phyloP scores from a whole-genome alignment of 2,113 vertebrate species.

The Sylvietta virens region DNA sequence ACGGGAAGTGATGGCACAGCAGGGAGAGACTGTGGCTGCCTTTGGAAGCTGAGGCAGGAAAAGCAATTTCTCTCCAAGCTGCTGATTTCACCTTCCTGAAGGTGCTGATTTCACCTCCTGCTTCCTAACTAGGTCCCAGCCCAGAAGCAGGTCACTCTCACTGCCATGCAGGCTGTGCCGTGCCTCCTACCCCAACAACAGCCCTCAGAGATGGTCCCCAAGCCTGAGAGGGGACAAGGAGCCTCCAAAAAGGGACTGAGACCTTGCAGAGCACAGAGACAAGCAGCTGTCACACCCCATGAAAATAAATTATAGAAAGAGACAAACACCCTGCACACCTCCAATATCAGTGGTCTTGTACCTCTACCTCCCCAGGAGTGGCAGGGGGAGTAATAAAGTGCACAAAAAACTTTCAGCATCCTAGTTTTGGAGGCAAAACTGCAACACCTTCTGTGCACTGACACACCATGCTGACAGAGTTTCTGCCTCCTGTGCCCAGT shows the following conservation, averaged over 20 bases:
- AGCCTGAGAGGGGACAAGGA: not conserved
- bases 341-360: not conserved
- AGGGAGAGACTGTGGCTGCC: not conserved
- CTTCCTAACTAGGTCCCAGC: not conserved
- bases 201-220: not conserved
- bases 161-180: accelerated
- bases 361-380: not conserved
- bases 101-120: not conserved
- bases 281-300: not conserved
- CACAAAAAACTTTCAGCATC: not conserved
- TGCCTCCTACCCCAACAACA: not conserved
- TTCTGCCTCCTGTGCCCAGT: not conserved
- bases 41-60: not conserved
- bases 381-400: not conserved
- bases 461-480: not conserved
- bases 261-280: not conserved
- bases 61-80: not conserved
- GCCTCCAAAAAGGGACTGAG: not conserved
- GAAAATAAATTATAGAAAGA: not conserved
- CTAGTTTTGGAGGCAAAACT: not conserved
- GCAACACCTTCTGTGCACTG: not conserved
- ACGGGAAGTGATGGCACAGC: accelerated
- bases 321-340: not conserved
- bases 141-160: accelerated
- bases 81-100: not conserved